These are phyloP conservation scores for Pseudolycoriella hygida DNA, from an alignment of 2,888 invertebrate genomes.

Conservation along the genomic window DNA sequence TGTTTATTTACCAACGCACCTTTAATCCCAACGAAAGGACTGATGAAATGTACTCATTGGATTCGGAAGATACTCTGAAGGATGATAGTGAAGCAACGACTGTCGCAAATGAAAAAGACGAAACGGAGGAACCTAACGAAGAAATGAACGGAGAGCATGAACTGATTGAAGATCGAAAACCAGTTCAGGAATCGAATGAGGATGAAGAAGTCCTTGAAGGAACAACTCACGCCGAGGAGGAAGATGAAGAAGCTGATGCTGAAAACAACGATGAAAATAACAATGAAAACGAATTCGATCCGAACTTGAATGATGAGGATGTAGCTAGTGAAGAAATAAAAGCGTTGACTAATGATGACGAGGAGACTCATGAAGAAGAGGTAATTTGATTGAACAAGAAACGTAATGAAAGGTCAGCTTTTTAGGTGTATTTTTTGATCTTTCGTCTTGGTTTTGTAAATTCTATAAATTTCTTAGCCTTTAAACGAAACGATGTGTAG, in stretches of 20 bases:
- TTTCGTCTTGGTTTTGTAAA: too few species aligned
- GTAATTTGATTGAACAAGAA: neutral
- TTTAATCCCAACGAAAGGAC: too few species aligned
- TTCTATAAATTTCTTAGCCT: too few species aligned
- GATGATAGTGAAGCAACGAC: neutral
- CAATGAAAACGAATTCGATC: conserved; percentile 8
- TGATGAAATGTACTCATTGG: too few species aligned
- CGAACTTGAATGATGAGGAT: neutral
- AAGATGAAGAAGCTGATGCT: conserved; percentile 12
- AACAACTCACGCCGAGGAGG: conserved; percentile 5
- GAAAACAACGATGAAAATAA: conserved; percentile 10
- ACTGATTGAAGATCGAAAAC: neutral
- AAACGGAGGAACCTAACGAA: conserved; percentile 1
- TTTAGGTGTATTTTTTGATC: too few species aligned
- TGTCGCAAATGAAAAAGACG: neutral
- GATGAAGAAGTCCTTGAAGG: neutral
- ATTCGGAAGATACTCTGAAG: neutral
- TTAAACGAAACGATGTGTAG: too few species aligned
- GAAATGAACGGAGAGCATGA: neutral
- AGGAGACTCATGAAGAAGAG: neutral
- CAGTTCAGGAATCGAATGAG: neutral
- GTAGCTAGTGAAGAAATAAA: neutral
- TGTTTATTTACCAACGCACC: too few species aligned
- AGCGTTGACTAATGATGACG: neutral
- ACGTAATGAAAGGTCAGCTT: neutral